phyloP scores from a whole-genome alignment of 1,140 invertebrate species.

The Cydia amplana region DNA sequence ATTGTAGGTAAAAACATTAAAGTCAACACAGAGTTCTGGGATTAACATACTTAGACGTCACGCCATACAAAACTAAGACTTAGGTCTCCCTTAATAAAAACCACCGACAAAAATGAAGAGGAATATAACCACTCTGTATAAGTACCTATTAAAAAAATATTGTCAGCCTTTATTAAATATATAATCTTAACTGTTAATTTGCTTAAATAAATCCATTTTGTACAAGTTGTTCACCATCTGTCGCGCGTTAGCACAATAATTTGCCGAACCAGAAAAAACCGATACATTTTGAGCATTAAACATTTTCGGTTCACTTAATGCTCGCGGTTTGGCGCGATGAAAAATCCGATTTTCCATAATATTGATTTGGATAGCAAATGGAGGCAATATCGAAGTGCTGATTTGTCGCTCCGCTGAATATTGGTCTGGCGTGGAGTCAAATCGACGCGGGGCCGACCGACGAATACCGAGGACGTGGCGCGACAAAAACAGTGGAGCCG shows the following conservation, averaged over 20 bases:
- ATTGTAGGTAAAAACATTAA: no score
- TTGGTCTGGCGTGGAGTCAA: slow-evolving; percentile 76
- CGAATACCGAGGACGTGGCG: slow-evolving; percentile 47
- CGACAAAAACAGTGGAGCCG: not conserved
- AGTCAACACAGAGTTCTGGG: no score
- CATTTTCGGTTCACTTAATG: slow-evolving; percentile 38
- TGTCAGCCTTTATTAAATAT: no score
- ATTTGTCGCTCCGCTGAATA: slow-evolving; percentile 76
- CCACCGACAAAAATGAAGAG: no score
- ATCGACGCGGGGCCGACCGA: slow-evolving; percentile 62
- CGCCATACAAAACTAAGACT: no score
- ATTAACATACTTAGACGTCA: no score
- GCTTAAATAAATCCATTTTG: not conserved
- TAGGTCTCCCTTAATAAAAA: no score
- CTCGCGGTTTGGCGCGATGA: slow-evolving; percentile 51
- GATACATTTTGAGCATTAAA: slow-evolving; percentile 26
- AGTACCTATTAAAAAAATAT: no score
- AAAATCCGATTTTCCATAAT: slow-evolving; percentile 74
- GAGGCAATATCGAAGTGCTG: slow-evolving; percentile 78
- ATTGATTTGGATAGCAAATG: slow-evolving; percentile 72
- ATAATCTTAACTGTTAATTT: no score
- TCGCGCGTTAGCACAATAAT: not conserved
- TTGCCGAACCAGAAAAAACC: not conserved
- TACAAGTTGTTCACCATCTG: not conserved
- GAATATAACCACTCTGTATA: no score